A percentile compares a stretch with the other conserved stretches of the same genome.
Conservation (phyloP, 2,113 vertebrate genomes). For the Proteles cristata region DNA sequence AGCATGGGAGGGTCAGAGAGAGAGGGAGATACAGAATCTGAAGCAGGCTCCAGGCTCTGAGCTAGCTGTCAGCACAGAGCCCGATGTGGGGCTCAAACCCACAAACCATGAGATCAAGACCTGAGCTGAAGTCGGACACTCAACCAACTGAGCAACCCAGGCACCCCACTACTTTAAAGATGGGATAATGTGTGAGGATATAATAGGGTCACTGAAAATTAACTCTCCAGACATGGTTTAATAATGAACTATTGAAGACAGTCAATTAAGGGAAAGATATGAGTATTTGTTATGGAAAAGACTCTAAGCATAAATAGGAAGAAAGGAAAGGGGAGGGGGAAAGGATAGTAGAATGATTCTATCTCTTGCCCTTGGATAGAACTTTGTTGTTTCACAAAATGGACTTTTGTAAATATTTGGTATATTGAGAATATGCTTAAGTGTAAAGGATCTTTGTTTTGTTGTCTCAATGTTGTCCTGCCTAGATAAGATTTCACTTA, state of each 20-base stretch:
- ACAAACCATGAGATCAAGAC: too few relatives aligned
- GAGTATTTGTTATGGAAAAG: constrained; percentile 5
- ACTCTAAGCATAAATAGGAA: background rate
- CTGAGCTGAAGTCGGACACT: too few relatives aligned
- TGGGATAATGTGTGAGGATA: background rate
- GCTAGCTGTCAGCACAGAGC: too few relatives aligned
- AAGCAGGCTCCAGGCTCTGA: too few relatives aligned
- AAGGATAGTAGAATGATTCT: background rate
- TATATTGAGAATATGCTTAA: background rate
- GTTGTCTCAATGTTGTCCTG: background rate
- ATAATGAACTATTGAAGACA: background rate
- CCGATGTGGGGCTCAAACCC: too few relatives aligned
- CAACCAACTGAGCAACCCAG: too few relatives aligned
- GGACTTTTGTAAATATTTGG: background rate
- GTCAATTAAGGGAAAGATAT: background rate
- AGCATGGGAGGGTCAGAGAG: too few relatives aligned
- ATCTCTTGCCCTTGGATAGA: background rate
- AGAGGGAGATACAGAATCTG: too few relatives aligned
- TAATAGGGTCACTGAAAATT: background rate
- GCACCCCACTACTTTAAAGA: background rate
- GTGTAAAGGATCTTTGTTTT: constrained; percentile 26
- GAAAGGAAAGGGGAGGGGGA: background rate
- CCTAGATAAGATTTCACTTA: constrained; percentile 27
- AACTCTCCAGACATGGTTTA: background rate
- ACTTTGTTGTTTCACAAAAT: background rate